phyloP scores from a whole-genome alignment of 1,140 invertebrate genomes.

The Rhizoglyphus robini region DNA sequence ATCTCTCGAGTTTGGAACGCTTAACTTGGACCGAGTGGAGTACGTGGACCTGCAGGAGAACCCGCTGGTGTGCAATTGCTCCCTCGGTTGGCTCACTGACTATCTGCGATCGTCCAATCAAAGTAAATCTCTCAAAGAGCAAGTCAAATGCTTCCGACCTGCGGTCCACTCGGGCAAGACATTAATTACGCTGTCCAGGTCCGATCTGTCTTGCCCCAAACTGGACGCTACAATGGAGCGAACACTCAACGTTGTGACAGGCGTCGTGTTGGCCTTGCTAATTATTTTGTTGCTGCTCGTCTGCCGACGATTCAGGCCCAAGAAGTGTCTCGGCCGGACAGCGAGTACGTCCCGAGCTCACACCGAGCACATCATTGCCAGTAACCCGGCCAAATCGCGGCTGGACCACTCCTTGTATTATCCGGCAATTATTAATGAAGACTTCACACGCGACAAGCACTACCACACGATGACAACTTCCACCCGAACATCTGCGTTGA shows the following conservation, averaged over 20 bases:
- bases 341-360: too few relatives aligned
- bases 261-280: not conserved
- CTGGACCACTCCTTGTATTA: not conserved
- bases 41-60: constrained; percentile 51
- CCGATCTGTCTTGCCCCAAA: not conserved
- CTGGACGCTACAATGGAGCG: not conserved
- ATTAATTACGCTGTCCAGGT: not conserved
- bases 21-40: constrained; percentile 25
- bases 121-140: not conserved
- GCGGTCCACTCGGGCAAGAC: not conserved
- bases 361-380: not conserved
- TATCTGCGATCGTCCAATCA: not conserved
- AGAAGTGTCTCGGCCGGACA: too few relatives aligned
- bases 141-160: not conserved
- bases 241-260: not conserved
- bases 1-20: constrained; percentile 15
- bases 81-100: constrained; percentile 67
- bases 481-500: constrained; percentile 4
- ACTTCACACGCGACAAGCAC: not conserved
- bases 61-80: constrained; percentile 72
- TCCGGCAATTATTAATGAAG: not conserved
- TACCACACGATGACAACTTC: not conserved
- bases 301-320: not conserved
- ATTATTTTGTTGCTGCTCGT: not conserved
- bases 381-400: not conserved